Evolutionary conservation across 2,797 vertebrate species (phyloP), one percentile per base, ranked within the genome.

Genomic region (Tokudaia tokunoshimensis): DNA sequence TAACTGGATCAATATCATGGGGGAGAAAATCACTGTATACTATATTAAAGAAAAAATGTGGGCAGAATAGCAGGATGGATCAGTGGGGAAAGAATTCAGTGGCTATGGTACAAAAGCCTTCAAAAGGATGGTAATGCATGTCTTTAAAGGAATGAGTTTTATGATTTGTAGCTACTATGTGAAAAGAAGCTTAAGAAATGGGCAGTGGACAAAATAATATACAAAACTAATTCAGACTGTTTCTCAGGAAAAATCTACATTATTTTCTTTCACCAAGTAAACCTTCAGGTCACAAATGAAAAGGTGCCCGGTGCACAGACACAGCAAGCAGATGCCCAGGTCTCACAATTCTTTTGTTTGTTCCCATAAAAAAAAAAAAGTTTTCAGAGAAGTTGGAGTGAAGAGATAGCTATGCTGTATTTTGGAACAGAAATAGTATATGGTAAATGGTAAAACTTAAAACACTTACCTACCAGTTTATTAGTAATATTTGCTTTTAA

Each of bases 401-500:
- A 5, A 44, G n/a, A 37, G 44, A 55, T 3, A 37, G 50, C 37
- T 57, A 52, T 29, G 1, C 79, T 65, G 31, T 14, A 87, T 83
- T 44, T 72, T 79, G 37, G 41, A 90, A 88, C 24, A 55, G 3
- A 74, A 31, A 6, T 50, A 34, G 72, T 84, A 55, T 89, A 93
- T 81, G 75, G 52, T 37, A 61, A 50, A 44, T 76, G 24, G 20
- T 72, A 37, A n/a, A 72, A 37, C 70, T 67, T 82, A 55, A 94
- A 78, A 96, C 24, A 76, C 34, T 65, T 41, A 76, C 34, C 76
- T 61, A 29, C 50, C 31, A 47, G 26, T 72, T 79, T 22, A 95
- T 79, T 31, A 94, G 83, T 31, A 92, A 89, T n/a, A 89, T 55
- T 29, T 67, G 26, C 13, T 26, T 94, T 93, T 84, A 93, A 52